Evolutionary conservation across 2,888 invertebrate species (phyloP).

Genomic region (Branchellion lobata): DNA sequence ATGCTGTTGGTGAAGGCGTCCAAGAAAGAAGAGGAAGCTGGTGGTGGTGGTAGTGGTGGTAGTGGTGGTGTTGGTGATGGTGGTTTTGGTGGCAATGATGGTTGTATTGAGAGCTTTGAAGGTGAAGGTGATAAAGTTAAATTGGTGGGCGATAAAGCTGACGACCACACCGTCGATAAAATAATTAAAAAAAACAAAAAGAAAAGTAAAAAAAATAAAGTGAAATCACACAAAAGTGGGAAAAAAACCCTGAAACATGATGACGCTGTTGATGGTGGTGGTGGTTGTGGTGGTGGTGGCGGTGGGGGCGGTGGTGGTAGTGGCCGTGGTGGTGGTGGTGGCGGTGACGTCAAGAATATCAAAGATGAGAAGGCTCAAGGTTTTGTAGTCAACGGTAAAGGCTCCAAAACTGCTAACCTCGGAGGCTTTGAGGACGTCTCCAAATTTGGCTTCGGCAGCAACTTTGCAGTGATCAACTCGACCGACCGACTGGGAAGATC

Average conservation of each 20-base stretch:
- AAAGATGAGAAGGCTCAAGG: too few species aligned
- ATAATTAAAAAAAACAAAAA: too few species aligned
- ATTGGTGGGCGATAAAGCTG: not conserved
- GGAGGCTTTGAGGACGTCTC: not conserved
- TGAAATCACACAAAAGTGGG: too few species aligned
- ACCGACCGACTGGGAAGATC: not conserved
- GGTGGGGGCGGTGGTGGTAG: too few species aligned
- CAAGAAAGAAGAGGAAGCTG: not conserved
- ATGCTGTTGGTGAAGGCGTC: not conserved
- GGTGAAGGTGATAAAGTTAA: not conserved
- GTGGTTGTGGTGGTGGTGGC: too few species aligned
- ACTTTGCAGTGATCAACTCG: too few species aligned
- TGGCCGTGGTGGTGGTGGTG: too few species aligned
- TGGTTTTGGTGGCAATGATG: not conserved
- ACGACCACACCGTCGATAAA: not conserved
- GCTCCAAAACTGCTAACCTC: not conserved
- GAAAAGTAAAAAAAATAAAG: too few species aligned
- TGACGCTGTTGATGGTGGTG: not conserved
- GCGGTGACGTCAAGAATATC: too few species aligned
- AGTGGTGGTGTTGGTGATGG: not conserved
- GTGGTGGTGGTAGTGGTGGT: not conserved
- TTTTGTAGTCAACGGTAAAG: too few species aligned
- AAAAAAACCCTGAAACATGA: not conserved
- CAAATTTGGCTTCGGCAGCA: slow-evolving; percentile 3
- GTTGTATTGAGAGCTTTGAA: not conserved